Base-by-base conservation (phyloP, 2,888 invertebrate species). In the Drosophila flavopinicola region DNA sequence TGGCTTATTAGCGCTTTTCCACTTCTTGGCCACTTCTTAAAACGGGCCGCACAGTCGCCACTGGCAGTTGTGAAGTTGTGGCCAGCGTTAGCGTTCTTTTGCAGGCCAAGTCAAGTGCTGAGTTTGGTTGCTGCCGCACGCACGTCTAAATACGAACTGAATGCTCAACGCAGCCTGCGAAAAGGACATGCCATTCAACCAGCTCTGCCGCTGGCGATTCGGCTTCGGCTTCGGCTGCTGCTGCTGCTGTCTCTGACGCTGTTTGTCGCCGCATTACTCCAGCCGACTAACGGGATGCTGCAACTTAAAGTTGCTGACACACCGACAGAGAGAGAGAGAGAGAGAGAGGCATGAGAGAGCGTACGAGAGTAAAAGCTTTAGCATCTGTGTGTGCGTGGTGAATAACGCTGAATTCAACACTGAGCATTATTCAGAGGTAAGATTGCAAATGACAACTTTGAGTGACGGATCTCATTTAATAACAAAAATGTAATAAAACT, bases 111-210 rank as follows among this genome's bases (percentile, higher is more conserved):
- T 44, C 39, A 56, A 63, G 59, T 54, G 56, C 44, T 58, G 37
- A 58, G 30, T 37, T 53, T 64, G 72, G 72, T 72, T 84, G 76
- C 66, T 82, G 85, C 82, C 87, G 83, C 83, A 84, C 87, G 87
- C 83, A 78, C 87, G 87, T 77, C 87, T 64, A 63, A 73, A 82
- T 64, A 61, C 87, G 85, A 84, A 84, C 83, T 84, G 73, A 84
- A 82, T 63, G 60, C 54, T 56, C 59, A 38, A 75, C 71, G 74
- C 72, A 74, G 78, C 73, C 78, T 76, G 78, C 66, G 51, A 83
- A 84, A 78, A 75, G 73, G 86, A 86, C 75, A 85, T 66, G 75
- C 67, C 61, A 38, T 60, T 29, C 20, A 30, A 66, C 48, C 23
- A 33, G 9, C 27, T 38, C 38, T 23, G 38, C 11, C 23, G 48